Base-by-base conservation (phyloP, 1,140 invertebrate genomes). In the Lordiphosa clarofinis region DNA sequence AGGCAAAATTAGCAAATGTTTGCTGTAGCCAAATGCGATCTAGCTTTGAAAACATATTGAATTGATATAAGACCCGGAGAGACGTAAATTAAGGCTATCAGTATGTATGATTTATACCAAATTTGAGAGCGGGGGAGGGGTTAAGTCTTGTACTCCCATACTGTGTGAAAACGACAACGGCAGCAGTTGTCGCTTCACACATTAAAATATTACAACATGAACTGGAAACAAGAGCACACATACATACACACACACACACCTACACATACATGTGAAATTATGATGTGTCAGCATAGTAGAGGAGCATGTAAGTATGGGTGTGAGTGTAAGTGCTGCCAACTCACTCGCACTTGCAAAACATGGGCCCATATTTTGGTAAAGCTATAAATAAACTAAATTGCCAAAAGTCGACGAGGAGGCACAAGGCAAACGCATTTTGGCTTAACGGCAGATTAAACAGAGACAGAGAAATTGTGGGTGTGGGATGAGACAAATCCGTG, bases 171-270 rank as follows among this genome's bases (percentile, higher is more conserved):
- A 75, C 76, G 75, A 82, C 75, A 81, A 71, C 76, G 67, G 76
- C 76, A 82, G 75, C 75, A 81, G 75, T 81, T 81, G 75, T 75
- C 76, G 75, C 76, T 75, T 81, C 76, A 63, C 75, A 81, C 75
- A 81, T 81, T 81, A 81, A 81, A 81, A 81, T 79, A 79, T 81
- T 81, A 81, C 76, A 81, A 81, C 75, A 81, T 81, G 76, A 81
- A 72, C 75, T 81, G 75, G 71, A 67, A 81, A 82, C 75, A 81
- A 56, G 75, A 72, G 64, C 76, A 75, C 61, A 52, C 47, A 61
- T 53, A 38, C 49, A 11, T 47, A 56, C 46, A n/a, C n/a, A n/a
- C n/a, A n/a, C n/a, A n/a, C n/a, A n/a, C n/a, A n/a, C n/a, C n/a
- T n/a, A n/a, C n/a, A 64, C 64, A 46, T 28, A 50, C 55, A 21